phyloP scores from a whole-genome alignment of 2,888 invertebrate species.

The Anticlea derivata region DNA sequence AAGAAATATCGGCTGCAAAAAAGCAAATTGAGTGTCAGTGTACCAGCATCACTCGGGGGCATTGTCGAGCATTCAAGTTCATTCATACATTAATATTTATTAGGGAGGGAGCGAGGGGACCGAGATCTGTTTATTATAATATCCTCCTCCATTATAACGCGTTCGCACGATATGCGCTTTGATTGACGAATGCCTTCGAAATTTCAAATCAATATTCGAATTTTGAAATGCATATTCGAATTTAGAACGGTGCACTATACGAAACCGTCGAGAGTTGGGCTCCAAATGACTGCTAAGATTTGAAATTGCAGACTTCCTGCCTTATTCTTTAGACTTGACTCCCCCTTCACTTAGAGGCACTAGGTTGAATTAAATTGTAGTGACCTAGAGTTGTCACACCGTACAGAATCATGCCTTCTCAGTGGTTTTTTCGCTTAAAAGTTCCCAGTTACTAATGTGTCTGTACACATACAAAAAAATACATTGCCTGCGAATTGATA shows the following conservation, averaged over 20 bases:
- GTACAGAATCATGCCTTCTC: not conserved
- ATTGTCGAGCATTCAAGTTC: constrained; percentile 76
- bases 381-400: constrained; percentile 21
- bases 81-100: constrained; percentile 83
- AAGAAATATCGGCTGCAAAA: constrained; percentile 53
- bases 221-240: too few species aligned
- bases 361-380: constrained; percentile 22
- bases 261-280: constrained; percentile 32
- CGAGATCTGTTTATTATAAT: constrained; percentile 82
- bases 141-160: constrained; percentile 80
- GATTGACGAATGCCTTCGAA: constrained; percentile 59
- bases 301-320: constrained; percentile 25
- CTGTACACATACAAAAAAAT: too few species aligned
- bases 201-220: too few species aligned
- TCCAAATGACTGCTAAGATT: constrained; percentile 19
- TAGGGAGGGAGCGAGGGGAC: constrained; percentile 75
- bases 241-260: constrained; percentile 16
- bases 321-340: constrained; percentile 14
- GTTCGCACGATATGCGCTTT: constrained; percentile 76
- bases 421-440: too few species aligned
- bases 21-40: constrained; percentile 80
- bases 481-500: too few species aligned
- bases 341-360: constrained; percentile 25
- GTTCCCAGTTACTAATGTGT: too few species aligned
- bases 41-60: constrained; percentile 73